phyloP scores from a whole-genome alignment of 2,797 vertebrate genomes.

The Leptoclinus maculatus region DNA sequence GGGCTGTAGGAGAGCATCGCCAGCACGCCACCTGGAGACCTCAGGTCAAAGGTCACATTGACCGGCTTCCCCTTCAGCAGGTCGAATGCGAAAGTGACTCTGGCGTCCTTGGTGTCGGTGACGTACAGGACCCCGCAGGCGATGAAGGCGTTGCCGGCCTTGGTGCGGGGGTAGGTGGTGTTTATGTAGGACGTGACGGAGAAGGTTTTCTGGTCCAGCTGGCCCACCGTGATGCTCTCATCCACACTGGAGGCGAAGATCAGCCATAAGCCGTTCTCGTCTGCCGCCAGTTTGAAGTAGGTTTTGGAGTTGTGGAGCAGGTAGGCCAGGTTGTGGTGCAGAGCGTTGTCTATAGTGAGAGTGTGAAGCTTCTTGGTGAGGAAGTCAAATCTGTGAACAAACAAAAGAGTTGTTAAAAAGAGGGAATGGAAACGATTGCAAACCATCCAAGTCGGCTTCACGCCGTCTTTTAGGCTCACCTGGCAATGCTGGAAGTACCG shows the following conservation, averaged over 20 bases:
- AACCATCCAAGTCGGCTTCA: not conserved
- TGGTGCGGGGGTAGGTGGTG: constrained; percentile 92
- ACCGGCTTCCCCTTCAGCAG: constrained; percentile 88
- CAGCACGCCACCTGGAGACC: constrained; percentile 87
- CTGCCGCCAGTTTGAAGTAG: constrained; percentile 93
- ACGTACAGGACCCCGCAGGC: constrained; percentile 92
- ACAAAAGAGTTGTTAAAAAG: not conserved
- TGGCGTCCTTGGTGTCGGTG: constrained; percentile 91
- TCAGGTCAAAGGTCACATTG: constrained; percentile 88
- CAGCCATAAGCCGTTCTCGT: constrained; percentile 95
- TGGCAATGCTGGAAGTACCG: constrained; percentile 88
- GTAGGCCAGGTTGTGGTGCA: constrained; percentile 90
- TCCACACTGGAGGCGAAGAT: constrained; percentile 92
- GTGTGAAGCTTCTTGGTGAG: constrained; percentile 77
- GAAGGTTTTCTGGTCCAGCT: constrained; percentile 89
- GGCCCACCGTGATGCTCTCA: constrained; percentile 90
- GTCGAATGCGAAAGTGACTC: constrained; percentile 92
- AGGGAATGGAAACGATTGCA: not conserved
- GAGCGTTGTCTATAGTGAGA: constrained; percentile 87
- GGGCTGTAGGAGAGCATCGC: constrained; percentile 95
- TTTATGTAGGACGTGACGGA: constrained; percentile 87
- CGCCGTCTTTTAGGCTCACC: constrained; percentile 77
- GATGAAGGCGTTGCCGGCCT: constrained; percentile 94
- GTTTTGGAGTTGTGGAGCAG: constrained; percentile 96
- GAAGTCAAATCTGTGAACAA: constrained; percentile 86